Conservation (phyloP, 2,113 vertebrate species). For the Phalacrocorax carbo region DNA sequence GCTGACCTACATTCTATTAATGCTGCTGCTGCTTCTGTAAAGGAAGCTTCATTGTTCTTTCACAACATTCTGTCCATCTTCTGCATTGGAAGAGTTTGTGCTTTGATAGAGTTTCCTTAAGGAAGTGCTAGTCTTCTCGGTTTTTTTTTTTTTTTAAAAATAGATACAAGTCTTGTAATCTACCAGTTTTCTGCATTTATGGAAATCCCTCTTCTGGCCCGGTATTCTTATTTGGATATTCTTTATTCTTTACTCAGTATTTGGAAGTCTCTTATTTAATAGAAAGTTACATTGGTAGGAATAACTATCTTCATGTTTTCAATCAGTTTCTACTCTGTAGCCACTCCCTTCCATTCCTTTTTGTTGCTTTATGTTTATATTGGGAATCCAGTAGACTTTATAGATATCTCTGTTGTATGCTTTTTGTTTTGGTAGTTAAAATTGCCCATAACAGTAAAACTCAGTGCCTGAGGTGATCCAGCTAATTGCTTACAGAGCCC, state of each 20-base stretch:
- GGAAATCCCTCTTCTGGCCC: neutral
- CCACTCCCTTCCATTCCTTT: neutral
- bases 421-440: neutral
- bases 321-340: neutral
- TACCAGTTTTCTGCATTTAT: neutral
- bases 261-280: neutral
- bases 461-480: neutral
- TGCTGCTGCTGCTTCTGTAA: neutral
- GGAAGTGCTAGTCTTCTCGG: neutral
- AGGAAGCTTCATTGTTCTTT: neutral
- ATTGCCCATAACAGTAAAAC: neutral
- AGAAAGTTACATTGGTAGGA: no score
- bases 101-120: neutral
- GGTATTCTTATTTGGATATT: neutral
- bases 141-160: neutral
- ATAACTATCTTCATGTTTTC: neutral
- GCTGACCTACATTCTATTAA: constrained; percentile 39
- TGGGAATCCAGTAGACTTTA: neutral
- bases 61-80: neutral
- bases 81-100: neutral
- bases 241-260: neutral
- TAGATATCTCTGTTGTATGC: neutral
- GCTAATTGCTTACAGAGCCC: neutral
- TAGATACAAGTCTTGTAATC: neutral
- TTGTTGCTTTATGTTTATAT: neutral